Evolutionary conservation across 2,797 vertebrate genomes (phyloP).

Genomic region (Pseudomugil tenellus): DNA sequence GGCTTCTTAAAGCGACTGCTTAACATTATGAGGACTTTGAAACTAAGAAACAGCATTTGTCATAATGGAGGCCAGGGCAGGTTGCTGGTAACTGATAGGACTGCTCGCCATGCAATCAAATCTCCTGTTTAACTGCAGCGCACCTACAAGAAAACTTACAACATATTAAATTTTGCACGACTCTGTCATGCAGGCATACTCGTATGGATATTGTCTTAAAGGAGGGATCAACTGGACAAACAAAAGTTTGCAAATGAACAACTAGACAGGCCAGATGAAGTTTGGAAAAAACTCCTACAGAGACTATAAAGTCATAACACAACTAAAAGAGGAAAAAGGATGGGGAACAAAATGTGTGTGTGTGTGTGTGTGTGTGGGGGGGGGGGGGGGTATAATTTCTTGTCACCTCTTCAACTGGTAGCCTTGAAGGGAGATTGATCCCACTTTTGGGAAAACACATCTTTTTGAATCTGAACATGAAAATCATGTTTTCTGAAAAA

Average conservation of each 20-base stretch:
- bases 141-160: neutral
- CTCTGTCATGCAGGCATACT: neutral
- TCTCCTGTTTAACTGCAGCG: neutral
- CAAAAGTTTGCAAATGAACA: neutral
- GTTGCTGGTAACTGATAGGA: neutral
- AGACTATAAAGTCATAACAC: too few species aligned
- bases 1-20: neutral
- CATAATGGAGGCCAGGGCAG: neutral
- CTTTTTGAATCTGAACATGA: too few species aligned
- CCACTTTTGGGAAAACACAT: too few species aligned
- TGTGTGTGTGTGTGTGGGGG: too few species aligned
- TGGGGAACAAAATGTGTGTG: too few species aligned
- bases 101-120: neutral
- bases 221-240: neutral
- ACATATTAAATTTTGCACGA: neutral
- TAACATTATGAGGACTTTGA: neutral
- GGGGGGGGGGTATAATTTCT: too few species aligned
- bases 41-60: neutral
- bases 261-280: neutral
- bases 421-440: too few species aligned
- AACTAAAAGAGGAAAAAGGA: neutral
- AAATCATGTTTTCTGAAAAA: too few species aligned
- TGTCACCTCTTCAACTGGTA: too few species aligned
- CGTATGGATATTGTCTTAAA: neutral
- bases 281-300: neutral